Percentiles rank a stretch among this genome's conserved stretches.
These are phyloP conservation scores for Thalpophila matura DNA, from an alignment of 2,888 invertebrate species.

Conservation along the genomic window DNA sequence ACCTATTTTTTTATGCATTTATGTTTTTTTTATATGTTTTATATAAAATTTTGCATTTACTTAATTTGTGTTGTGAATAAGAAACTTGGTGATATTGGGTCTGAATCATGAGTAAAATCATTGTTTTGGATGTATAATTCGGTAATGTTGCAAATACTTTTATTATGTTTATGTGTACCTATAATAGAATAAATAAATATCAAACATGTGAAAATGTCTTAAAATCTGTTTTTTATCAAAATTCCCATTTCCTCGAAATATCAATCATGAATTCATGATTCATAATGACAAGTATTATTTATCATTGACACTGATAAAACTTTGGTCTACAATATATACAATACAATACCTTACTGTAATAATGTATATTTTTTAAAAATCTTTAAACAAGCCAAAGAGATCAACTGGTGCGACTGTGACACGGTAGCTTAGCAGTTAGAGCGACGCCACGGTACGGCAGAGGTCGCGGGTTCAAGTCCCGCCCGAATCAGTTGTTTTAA, in stretches of 20 bases:
- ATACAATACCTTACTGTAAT: no score
- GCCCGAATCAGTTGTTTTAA: no score
- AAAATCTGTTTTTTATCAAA: not conserved
- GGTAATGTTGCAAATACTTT: slow-evolving; percentile 33
- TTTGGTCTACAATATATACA: no score
- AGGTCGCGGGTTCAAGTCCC: no score
- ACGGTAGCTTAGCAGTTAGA: no score
- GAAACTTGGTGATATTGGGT: slow-evolving; percentile 41
- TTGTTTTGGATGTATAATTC: slow-evolving; percentile 25
- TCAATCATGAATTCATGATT: not conserved
- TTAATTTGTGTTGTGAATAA: slow-evolving; percentile 37
- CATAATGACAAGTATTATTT: no score
- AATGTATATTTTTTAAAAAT: no score
- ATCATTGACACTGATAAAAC: no score
- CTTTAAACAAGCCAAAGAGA: no score
- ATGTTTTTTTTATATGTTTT: slow-evolving; percentile 36
- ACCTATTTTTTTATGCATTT: slow-evolving; percentile 47
- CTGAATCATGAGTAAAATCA: slow-evolving; percentile 20
- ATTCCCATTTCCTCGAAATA: no score
- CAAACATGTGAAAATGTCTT: slow-evolving; percentile 3
- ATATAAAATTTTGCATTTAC: slow-evolving; percentile 50
- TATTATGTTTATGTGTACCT: slow-evolving; percentile 41
- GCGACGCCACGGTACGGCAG: no score
- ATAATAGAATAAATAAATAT: slow-evolving; percentile 15
- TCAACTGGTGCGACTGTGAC: no score